A percentile compares a stretch with the other conserved stretches of the same genome.
Evolutionary conservation across 2,888 invertebrate genomes (phyloP).

Genomic region (Lepas anatifera): DNA sequence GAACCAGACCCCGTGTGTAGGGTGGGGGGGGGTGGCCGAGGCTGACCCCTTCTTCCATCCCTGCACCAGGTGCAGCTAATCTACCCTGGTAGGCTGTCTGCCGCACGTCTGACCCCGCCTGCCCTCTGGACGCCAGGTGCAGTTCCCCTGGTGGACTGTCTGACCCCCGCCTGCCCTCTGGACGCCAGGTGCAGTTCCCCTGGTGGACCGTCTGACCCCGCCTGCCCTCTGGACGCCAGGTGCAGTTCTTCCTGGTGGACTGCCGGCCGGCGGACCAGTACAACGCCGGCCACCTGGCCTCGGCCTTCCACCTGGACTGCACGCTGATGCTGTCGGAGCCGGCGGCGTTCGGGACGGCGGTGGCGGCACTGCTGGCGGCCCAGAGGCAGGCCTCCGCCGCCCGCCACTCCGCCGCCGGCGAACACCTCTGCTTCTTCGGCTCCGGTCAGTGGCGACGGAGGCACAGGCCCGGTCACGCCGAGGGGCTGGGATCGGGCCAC

Average conservation of each 20-base stretch:
- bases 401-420: constrained; percentile 33
- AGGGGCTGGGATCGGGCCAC: no score
- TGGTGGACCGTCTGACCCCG: neutral
- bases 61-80: no score
- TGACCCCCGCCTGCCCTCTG: no score
- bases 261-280: constrained; percentile 94
- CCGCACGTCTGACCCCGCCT: neutral
- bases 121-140: constrained; percentile 18
- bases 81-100: no score
- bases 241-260: constrained; percentile 85
- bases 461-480: no score
- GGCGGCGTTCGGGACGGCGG: constrained; percentile 40
- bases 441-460: no score
- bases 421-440: constrained; percentile 44
- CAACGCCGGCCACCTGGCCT: constrained; percentile 90
- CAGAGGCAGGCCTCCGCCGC: constrained; percentile 31
- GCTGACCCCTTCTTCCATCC: no score
- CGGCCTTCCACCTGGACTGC: constrained; percentile 95
- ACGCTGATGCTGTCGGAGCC: constrained; percentile 55
- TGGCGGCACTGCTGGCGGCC: constrained; percentile 36
- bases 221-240: constrained; percentile 16
- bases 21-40: neutral
- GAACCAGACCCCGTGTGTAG: neutral
- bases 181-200: no score
- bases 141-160: constrained; percentile 91